Base-by-base conservation (phyloP, 2,888 invertebrate species). In the Tetragonula carbonaria region DNA sequence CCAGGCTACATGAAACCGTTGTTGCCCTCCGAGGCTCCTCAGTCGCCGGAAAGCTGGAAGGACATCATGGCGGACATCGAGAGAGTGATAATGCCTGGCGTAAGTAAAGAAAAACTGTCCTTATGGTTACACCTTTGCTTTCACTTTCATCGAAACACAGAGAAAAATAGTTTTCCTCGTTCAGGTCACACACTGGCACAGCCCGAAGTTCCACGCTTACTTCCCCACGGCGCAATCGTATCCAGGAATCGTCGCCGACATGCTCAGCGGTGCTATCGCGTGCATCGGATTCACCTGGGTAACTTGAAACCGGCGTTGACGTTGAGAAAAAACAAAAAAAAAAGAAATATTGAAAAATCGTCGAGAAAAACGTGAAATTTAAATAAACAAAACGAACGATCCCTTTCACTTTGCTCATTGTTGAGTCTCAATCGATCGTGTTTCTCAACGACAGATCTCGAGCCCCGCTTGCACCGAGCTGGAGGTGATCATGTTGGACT, bases 201-300 rank as follows among this genome's bases (percentile, higher is more conserved):
- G 98, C 77, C 99, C 99, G 13, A 96, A 97, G 93, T 99, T 99
- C 95, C 98, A 98, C 95, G 99, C 99, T 8, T 99, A 99, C 95
- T 98, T 98, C 95, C 98, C 98, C 28, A 98, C 98, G 0, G 98
- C 97, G 50, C 98, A 98, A 95, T 98, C 98, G 0, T 99, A 98
- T 95, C 98, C 99, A 0, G 97, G 98, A 16, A 98, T 99, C 90
- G 97, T 98, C 16, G 99, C 98, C 6, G 99, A 99, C 92, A 99
- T 99, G 97, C 95, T 99, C 59, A 98, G 98, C 92, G 98, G 98
- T 65, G 98, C 98, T 45, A 98, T 99, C 89, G 98, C 98, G 5
- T 99, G 99, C 94, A 98, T 99, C 90, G 99, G 99, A 88, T 99
- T 99, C 94, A 97, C 98, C 50, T 99, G 99, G 99, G 99, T 98